phyloP scores from a whole-genome alignment of 2,113 vertebrate genomes.

The Danio rerio region GRCz12tu NC_133195.1:7787001-7787500 shows the following conservation, averaged over 20 bases:
- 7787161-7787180: constrained; percentile 29
- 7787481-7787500: background rate
- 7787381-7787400: too few species aligned
- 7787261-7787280: too few species aligned
- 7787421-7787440: constrained; percentile 4
- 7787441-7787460: background rate
- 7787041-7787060: constrained; percentile 25
- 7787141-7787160: constrained; percentile 46
- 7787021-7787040: constrained; percentile 20
- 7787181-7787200: too few species aligned
- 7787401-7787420: constrained; percentile 34
- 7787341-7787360: too few species aligned
- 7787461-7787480: background rate
- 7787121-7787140: background rate
- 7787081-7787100: background rate
- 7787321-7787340: too few species aligned
- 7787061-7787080: background rate
- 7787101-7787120: background rate
- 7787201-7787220: too few species aligned
- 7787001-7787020: constrained; percentile 25
- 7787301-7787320: too few species aligned
- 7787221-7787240: too few species aligned
- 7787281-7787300: too few species aligned
- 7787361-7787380: too few species aligned
- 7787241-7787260: too few species aligned